Percentiles rank a stretch among this genome's conserved stretches.
Conservation (phyloP, 2,888 invertebrate genomes). For the Parnassius apollo region DNA sequence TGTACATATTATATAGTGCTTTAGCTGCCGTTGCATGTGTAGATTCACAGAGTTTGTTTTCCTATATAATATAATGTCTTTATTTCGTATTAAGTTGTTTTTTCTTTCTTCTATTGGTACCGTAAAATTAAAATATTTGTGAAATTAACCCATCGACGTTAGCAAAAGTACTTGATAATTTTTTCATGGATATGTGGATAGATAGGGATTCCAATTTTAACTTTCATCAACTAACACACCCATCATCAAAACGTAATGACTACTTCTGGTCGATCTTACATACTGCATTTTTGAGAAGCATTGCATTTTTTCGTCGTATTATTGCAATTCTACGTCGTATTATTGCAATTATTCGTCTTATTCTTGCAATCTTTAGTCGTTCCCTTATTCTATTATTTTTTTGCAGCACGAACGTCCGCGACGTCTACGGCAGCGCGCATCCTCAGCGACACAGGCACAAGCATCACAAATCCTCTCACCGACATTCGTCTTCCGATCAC, state of each 20-base stretch:
- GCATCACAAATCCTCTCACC: conserved; percentile 43
- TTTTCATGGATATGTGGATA: not conserved
- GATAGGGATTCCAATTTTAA: conserved; percentile 3
- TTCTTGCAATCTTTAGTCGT: conserved; percentile 1
- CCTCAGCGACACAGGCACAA: conserved; percentile 63
- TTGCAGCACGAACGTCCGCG: conserved; percentile 65
- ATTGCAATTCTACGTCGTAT: not conserved
- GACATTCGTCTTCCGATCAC: conserved; percentile 40
- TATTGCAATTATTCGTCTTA: conserved; percentile 2
- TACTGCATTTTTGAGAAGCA: no score
- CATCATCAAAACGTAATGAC: no score
- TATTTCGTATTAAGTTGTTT: no score
- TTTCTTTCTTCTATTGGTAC: no score
- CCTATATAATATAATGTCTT: no score
- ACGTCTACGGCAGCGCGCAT: conserved; percentile 68
- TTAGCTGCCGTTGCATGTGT: conserved; percentile 31
- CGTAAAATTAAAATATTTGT: no score
- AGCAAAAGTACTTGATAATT: conserved; percentile 8
- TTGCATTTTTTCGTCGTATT: no score
- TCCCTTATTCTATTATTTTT: not conserved
- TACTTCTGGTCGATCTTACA: no score
- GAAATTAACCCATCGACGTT: not conserved
- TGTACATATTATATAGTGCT: conserved; percentile 22
- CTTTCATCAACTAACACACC: no score
- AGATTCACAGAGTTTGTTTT: conserved; percentile 27